Percentiles rank a stretch among this genome's conserved stretches.
phyloP scores from a whole-genome alignment of 2,113 vertebrate species.

The Nerophis lumbriciformis region DNA sequence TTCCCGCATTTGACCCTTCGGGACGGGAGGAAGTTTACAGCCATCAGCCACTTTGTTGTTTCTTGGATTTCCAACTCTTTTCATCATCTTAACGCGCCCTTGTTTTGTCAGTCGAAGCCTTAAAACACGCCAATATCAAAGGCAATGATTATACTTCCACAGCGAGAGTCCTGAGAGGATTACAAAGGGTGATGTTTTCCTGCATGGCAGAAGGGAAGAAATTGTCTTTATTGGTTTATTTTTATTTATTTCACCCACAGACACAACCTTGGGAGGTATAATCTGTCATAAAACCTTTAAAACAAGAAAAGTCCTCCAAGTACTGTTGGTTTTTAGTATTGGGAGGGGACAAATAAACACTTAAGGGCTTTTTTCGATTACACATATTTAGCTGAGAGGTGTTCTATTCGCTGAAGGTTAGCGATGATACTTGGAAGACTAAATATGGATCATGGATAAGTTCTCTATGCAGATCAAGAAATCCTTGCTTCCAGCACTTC shows the following conservation, averaged over 20 bases:
- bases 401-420: slow-evolving; percentile 2
- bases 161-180: too few relatives aligned
- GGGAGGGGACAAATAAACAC: background rate
- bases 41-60: slow-evolving; percentile 31
- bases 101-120: slow-evolving; percentile 10
- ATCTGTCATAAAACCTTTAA: slow-evolving; percentile 1
- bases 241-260: slow-evolving; percentile 6
- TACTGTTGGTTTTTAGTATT: background rate
- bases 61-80: slow-evolving; percentile 17
- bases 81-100: slow-evolving; percentile 17
- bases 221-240: slow-evolving; percentile 9
- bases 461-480: background rate
- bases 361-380: too few relatives aligned
- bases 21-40: slow-evolving; percentile 31
- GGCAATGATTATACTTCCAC: background rate
- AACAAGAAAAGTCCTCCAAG: slow-evolving; percentile 5
- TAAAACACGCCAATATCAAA: too few relatives aligned
- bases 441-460: background rate
- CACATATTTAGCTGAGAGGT: too few relatives aligned
- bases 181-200: too few relatives aligned
- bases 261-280: slow-evolving; percentile 15
- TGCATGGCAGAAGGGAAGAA: slow-evolving; percentile 6
- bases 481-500: background rate
- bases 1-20: slow-evolving; percentile 47
- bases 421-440: background rate